A percentile compares a stretch with the other conserved stretches of the same genome.
Evolutionary conservation across 1,140 invertebrate genomes (phyloP).

Genomic region (Procambarus virginalis): DNA sequence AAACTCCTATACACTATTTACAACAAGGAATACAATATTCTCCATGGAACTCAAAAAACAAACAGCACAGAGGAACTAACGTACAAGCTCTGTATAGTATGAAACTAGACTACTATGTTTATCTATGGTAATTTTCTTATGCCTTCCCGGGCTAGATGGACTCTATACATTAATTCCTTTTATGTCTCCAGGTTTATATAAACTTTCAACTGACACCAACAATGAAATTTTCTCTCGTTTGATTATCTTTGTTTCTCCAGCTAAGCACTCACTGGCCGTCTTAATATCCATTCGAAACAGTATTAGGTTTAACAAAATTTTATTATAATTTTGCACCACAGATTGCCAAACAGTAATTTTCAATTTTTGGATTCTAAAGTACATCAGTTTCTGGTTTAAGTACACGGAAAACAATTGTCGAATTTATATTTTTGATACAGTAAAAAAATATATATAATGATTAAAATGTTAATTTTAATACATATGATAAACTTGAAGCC

Average conservation of each 20-base stretch:
- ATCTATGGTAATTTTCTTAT: conserved; percentile 55
- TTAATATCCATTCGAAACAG: neutral
- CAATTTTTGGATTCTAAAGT: neutral
- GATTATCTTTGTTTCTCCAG: neutral
- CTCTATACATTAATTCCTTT: conserved; percentile 36
- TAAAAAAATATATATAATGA: conserved; percentile 34
- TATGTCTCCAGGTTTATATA: conserved; percentile 17
- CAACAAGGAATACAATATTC: conserved; percentile 66
- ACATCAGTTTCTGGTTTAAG: neutral
- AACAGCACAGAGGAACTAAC: conserved; percentile 65
- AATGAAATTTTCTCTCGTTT: conserved; percentile 8
- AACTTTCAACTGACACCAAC: conserved; percentile 10
- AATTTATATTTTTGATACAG: conserved; percentile 5
- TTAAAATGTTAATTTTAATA: neutral
- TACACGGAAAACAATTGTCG: neutral
- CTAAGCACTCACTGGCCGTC: neutral
- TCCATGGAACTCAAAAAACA: conserved; percentile 62
- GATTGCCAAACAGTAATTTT: neutral
- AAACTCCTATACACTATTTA: conserved; percentile 62
- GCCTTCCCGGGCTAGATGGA: conserved; percentile 50
- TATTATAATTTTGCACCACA: neutral
- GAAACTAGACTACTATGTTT: conserved; percentile 63
- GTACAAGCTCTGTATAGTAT: conserved; percentile 65
- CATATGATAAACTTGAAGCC: neutral
- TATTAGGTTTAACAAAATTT: neutral